Base-by-base conservation (phyloP, 2,888 invertebrate species). In the Standfussiana lucernea region DNA sequence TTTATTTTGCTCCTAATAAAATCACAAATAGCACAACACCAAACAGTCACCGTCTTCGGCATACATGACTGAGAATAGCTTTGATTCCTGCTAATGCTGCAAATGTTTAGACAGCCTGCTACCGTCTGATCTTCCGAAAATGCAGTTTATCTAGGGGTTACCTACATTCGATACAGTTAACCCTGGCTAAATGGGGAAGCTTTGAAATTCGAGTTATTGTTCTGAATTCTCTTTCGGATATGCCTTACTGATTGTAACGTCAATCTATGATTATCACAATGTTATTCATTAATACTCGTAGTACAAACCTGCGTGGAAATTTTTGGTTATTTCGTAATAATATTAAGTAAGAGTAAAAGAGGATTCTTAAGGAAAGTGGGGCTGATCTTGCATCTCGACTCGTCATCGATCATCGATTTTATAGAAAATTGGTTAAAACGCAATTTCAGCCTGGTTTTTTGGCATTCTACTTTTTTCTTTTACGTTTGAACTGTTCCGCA, bases 31-130 rank as follows among this genome's bases (percentile, higher is more conserved):
- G 10, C 1, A 42, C 56, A 42, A 28, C 35, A n/a, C 3, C 35
- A 28, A 66, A 71, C 40, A 35, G 47, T 61, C 0, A 59, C 45
- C 7, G 18, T 56, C 24, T 83, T 62, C 21, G 11, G 8, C 10
- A 56, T 1, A 77, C 50, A 35, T 21, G n/a, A n/a, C n/a, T n/a
- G 21, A 28, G 37, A 42, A 45, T 65, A 53, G 70, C 65, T 61
- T 53, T 53, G 45, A 80, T 78, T 66, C 21, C 45, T 42, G 70
- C 24, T 53, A 84, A 80, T 68, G 50, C 50, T 42, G 70, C 59
- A 59, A 79, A 80, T 65, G 42, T 84, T 72, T 84, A 10, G 45
- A 28, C n/a, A 72, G 32, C 50, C 11, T 35, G 24, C 35, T 50
- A 40, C n/a, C 37, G 61, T 50, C 59, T 37, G 62, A 83, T 79